Conservation (phyloP, 2,888 invertebrate genomes). For the Allacma fusca region DNA sequence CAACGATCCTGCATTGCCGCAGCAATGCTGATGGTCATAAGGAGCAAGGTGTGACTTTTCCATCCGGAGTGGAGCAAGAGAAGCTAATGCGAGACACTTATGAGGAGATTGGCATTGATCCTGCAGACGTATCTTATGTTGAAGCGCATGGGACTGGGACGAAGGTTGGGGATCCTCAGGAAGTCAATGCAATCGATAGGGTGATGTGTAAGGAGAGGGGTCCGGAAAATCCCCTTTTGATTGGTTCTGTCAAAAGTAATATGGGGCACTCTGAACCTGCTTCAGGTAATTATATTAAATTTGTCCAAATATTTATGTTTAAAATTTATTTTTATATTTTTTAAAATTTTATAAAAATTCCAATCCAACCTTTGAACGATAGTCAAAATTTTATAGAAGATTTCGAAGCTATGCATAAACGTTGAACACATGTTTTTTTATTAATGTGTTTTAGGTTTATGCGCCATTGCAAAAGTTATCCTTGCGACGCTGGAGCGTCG, state of each 20-base stretch:
- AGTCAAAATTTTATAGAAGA: no score
- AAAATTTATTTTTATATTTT: no score
- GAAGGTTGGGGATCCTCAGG: conserved; percentile 5
- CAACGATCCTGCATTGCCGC: conserved; percentile 77
- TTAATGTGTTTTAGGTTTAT: neutral
- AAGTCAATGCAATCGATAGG: conserved; percentile 66
- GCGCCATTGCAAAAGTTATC: neutral
- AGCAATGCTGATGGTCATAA: conserved; percentile 81
- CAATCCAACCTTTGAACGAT: no score
- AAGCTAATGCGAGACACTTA: conserved; percentile 68
- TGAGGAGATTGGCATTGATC: conserved; percentile 74
- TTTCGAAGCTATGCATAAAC: no score
- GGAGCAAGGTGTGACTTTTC: conserved; percentile 66
- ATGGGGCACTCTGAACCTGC: conserved; percentile 91
- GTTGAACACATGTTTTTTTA: no score
- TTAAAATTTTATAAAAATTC: no score
- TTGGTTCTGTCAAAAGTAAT: conserved; percentile 96
- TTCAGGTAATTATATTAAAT: conserved; percentile 68
- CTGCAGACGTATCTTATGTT: conserved; percentile 76
- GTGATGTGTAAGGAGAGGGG: conserved; percentile 73
- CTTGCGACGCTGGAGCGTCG: neutral
- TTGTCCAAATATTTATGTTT: no score
- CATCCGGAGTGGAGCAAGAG: conserved; percentile 47
- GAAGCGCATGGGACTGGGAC: conserved; percentile 77
- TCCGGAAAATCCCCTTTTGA: conserved; percentile 73